Evolutionary conservation across 2,888 invertebrate species (phyloP), one percentile per base, ranked within the genome.

Genomic region (Ichneumon xanthorius): DNA sequence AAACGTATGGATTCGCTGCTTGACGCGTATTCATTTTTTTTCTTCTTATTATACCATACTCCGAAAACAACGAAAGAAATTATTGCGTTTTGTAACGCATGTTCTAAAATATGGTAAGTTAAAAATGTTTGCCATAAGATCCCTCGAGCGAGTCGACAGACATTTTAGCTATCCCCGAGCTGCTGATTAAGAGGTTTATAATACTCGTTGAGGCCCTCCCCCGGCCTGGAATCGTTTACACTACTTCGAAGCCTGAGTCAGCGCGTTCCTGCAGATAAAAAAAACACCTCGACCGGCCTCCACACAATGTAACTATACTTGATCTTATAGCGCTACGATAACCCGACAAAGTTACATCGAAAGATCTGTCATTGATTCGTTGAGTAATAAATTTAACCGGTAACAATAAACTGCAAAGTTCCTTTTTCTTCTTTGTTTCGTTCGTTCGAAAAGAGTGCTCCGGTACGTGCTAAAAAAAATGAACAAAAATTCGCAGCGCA

Each of bases 221-320:
- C 40, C 63, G 72, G 40, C 33, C 14, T 11, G 88, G 90, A 40
- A 90, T 91, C 91, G 89, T 83, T 87, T 92, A 88, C 85, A 89
- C 87, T 93, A 92, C 92, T 84, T 84, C 88, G 92, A 93, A 93
- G 88, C 88, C 89, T 88, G 89, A 89, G 91, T 92, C 92, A 92
- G 92, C 92, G 89, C 78, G 90, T 91, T 90, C 84, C 84, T 78
- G 50, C 40, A 79, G 67, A 73, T 77, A 65, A 77, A 78, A 68
- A 37, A 40, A 40, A 40, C 40, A 45, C 53, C 63, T 14, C 70
- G 50, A 11, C 65, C 14, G 55, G 19, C 45, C 50, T 7, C 45
- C 37, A 19, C 55, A 80, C 65, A 73, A 63, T 45, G 72, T 40
- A 16, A 30, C 61, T 72, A 55, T 72, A 72, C 30, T 6, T 30